phyloP scores from a whole-genome alignment of 1,140 invertebrate genomes.

The Cydia fagiglandana region DNA sequence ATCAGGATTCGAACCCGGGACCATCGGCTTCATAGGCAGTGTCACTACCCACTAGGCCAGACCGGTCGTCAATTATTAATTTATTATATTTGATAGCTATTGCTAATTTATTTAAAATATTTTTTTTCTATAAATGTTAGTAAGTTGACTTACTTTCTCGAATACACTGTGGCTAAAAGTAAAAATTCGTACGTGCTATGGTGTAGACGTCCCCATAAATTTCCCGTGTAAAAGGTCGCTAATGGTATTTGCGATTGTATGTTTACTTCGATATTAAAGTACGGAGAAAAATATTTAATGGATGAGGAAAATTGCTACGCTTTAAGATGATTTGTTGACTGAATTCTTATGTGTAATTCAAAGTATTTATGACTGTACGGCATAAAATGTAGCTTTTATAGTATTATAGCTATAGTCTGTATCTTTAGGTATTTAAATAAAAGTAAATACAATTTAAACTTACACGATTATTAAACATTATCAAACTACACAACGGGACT shows the following conservation, averaged over 20 bases:
- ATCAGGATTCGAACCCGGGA: too few species aligned
- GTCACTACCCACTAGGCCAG: too few species aligned
- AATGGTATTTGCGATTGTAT: conserved; percentile 62
- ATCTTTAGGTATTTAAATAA: too few species aligned
- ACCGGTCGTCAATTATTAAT: too few species aligned
- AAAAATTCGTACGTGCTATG: conserved; percentile 66
- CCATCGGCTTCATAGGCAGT: too few species aligned
- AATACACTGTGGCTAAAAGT: conserved; percentile 44
- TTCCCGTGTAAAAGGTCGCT: conserved; percentile 62
- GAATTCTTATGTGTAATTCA: conserved; percentile 36
- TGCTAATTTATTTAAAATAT: background rate
- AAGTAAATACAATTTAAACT: too few species aligned
- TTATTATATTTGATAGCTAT: too few species aligned
- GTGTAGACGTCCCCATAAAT: conserved; percentile 66
- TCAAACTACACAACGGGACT: too few species aligned
- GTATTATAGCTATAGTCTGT: background rate
- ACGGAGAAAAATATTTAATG: conserved; percentile 15
- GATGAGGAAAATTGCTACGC: conserved; percentile 11
- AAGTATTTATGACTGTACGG: conserved; percentile 23
- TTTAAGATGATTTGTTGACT: conserved; percentile 22
- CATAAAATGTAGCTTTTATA: conserved; percentile 42
- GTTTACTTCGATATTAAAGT: conserved; percentile 31
- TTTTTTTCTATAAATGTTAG: background rate
- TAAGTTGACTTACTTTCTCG: background rate
- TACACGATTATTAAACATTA: too few species aligned